Evolutionary conservation across 2,888 invertebrate genomes (phyloP).

Genomic region (Troides oblongomaculatus): DNA sequence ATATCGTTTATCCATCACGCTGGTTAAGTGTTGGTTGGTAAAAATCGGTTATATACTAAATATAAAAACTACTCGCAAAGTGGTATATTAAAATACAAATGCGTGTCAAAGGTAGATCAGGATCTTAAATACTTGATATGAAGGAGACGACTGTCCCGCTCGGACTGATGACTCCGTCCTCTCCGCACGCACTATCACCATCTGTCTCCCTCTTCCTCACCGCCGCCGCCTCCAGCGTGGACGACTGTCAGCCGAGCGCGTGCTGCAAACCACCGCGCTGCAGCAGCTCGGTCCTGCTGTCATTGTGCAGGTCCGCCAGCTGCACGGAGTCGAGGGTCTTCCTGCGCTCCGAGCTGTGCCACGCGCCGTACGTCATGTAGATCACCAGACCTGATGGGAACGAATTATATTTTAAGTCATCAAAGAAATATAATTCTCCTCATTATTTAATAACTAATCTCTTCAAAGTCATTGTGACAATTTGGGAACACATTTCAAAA

Average conservation of each 20-base stretch:
- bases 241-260: constrained; percentile 59
- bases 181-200: constrained; percentile 7
- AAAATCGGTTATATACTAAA: background rate
- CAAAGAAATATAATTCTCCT: too few relatives aligned
- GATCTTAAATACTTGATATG: constrained; percentile 58
- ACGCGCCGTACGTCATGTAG: constrained; percentile 85
- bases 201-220: constrained; percentile 4
- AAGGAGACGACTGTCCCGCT: constrained; percentile 60
- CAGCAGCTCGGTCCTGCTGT: constrained; percentile 64
- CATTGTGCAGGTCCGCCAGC: constrained; percentile 57
- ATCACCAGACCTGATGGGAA: background rate
- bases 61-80: too few relatives aligned
- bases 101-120: background rate
- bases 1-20: too few relatives aligned
- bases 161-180: constrained; percentile 45
- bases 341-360: constrained; percentile 82
- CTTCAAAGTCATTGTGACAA: too few relatives aligned
- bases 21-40: too few relatives aligned
- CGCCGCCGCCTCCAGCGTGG: background rate
- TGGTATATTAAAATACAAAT: background rate
- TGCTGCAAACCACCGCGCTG: constrained; percentile 48
- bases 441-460: too few relatives aligned
- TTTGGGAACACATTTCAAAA: too few relatives aligned
- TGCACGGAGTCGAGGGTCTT: constrained; percentile 50
- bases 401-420: too few relatives aligned